Evolutionary conservation across 2,113 vertebrate species (phyloP).

Genomic region (Verasper variegatus): DNA sequence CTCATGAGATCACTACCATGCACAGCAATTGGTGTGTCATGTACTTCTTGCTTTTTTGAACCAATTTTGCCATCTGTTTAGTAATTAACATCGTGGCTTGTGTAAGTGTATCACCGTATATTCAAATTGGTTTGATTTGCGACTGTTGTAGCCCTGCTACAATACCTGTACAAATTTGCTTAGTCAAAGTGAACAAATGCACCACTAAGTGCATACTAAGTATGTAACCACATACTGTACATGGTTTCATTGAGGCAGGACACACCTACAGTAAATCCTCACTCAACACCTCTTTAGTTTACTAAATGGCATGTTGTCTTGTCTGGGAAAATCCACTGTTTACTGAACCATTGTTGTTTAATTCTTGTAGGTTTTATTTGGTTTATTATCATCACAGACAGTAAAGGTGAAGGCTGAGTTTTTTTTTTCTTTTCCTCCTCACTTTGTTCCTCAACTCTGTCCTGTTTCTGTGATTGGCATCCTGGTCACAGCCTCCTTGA

Average conservation of each 20-base stretch:
- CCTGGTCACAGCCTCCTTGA: conserved; percentile 44
- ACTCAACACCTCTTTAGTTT: conserved; percentile 14
- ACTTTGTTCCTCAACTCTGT: conserved; percentile 38
- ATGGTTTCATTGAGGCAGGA: conserved; percentile 26
- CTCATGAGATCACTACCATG: no score
- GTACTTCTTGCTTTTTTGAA: no score
- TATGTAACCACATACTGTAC: background rate
- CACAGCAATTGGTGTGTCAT: no score
- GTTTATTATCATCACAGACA: conserved; percentile 7
- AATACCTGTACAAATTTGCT: conserved; percentile 40
- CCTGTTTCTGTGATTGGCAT: conserved; percentile 46
- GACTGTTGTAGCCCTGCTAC: conserved; percentile 17
- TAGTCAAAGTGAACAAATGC: conserved; percentile 40
- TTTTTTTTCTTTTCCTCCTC: background rate
- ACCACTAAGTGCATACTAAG: conserved; percentile 6
- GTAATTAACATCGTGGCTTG: no score
- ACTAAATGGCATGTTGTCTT: conserved; percentile 7
- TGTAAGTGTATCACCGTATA: background rate
- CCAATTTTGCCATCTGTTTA: no score
- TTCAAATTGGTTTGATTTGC: background rate
- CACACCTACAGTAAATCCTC: conserved; percentile 27
- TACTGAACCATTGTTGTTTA: background rate
- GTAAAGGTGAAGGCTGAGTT: background rate
- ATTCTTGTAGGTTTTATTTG: background rate
- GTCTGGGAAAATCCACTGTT: background rate